Conservation (phyloP, 2,113 vertebrate genomes). For the Oncorhynchus nerka region DNA sequence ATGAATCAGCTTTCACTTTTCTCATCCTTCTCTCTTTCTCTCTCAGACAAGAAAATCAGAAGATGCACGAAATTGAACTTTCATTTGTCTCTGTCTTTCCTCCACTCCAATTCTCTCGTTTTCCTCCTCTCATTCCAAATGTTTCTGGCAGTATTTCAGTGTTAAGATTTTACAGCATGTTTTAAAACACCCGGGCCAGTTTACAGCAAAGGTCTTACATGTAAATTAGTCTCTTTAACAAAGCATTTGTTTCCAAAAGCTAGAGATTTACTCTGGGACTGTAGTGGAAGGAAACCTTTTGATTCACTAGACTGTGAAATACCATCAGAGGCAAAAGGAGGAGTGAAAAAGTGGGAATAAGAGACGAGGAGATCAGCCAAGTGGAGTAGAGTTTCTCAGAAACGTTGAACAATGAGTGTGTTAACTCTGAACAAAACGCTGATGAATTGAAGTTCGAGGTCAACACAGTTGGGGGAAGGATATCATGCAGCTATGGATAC, state of each 20-base stretch:
- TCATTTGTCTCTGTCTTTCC: not conserved
- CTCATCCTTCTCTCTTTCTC: too few relatives aligned
- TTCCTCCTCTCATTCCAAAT: not conserved
- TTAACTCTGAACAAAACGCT: too few relatives aligned
- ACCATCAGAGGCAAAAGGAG: not conserved
- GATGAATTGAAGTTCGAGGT: too few relatives aligned
- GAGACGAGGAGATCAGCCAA: too few relatives aligned
- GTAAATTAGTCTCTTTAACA: not conserved
- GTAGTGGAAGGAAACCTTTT: not conserved
- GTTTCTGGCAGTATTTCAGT: not conserved
- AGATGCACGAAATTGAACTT: not conserved
- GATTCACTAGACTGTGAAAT: not conserved
- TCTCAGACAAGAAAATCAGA: too few relatives aligned
- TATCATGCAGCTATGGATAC: too few relatives aligned
- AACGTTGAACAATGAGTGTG: too few relatives aligned
- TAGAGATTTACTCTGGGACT: not conserved
- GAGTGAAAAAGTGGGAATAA: not conserved
- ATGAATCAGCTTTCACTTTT: too few relatives aligned
- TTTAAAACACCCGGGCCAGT: not conserved
- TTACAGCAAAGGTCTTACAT: not conserved
- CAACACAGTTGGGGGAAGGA: too few relatives aligned
- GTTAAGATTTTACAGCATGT: not conserved
- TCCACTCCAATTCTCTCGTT: too few relatives aligned
- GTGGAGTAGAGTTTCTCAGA: too few relatives aligned
- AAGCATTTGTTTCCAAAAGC: not conserved